phyloP scores from a whole-genome alignment of 2,797 vertebrate genomes.

The Heteromormyrus szaboi region DNA sequence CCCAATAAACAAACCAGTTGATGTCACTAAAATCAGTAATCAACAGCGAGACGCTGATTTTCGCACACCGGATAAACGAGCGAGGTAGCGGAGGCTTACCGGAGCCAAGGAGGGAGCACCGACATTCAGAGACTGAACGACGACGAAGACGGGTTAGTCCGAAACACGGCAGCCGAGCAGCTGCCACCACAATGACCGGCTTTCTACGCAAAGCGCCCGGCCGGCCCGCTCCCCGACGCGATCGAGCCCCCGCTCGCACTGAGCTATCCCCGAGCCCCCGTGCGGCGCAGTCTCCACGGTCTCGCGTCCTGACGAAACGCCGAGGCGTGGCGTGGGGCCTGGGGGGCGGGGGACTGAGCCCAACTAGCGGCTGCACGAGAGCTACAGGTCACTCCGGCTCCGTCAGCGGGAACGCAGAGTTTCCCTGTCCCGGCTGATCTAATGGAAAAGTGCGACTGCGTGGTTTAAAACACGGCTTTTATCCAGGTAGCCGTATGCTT shows the following conservation, averaged over 20 bases:
- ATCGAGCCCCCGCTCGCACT: neutral
- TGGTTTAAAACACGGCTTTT: neutral
- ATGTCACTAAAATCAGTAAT: neutral
- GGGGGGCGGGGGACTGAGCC: neutral
- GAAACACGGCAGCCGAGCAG: neutral
- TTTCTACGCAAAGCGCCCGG: neutral
- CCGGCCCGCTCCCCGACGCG: neutral
- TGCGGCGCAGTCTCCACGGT: constrained; percentile 11
- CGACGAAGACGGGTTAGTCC: neutral
- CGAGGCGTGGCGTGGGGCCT: constrained; percentile 59
- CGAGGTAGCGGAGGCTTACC: neutral
- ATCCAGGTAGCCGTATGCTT: neutral
- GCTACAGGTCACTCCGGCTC: neutral
- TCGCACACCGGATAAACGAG: neutral
- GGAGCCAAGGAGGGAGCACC: neutral
- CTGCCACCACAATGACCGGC: neutral
- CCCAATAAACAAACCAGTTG: neutral
- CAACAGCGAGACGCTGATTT: neutral
- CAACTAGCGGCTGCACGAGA: neutral
- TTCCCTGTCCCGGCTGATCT: neutral
- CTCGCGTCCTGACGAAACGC: constrained; percentile 37
- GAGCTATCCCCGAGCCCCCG: neutral
- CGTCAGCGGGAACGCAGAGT: neutral
- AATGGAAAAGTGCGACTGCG: neutral
- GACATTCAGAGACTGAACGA: neutral